Evolutionary conservation across 1,140 invertebrate species (phyloP).

Genomic region (Trichogramma pretiosum): DNA sequence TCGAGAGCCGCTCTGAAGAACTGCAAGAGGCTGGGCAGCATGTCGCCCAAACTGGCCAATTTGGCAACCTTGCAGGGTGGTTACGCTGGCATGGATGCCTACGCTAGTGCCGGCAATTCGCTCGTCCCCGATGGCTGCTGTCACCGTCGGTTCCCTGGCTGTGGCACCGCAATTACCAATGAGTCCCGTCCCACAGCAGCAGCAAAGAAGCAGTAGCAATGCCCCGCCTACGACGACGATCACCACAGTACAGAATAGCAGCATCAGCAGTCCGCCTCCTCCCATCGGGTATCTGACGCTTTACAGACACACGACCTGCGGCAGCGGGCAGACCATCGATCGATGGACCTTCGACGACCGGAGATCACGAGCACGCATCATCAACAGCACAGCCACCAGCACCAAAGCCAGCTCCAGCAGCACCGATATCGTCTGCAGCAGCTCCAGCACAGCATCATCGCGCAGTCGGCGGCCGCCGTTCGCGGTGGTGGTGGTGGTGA

Average conservation of each 20-base stretch:
- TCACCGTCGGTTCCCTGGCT: conserved; percentile 1
- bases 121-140: neutral
- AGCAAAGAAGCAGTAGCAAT: too few relatives aligned
- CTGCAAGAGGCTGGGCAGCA: conserved; percentile 40
- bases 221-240: conserved; percentile 39
- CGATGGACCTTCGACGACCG: conserved; percentile 26
- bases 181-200: too few relatives aligned
- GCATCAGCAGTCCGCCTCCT: conserved; percentile 28
- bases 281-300: conserved; percentile 43
- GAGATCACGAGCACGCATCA: conserved; percentile 38
- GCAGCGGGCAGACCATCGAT: too few relatives aligned
- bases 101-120: neutral
- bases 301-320: conserved; percentile 45
- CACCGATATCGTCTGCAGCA: too few relatives aligned
- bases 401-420: too few relatives aligned
- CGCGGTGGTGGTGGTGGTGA: too few relatives aligned
- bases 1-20: conserved; percentile 34
- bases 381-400: too few relatives aligned
- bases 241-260: neutral
- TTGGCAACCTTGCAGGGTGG: neutral
- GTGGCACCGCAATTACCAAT: neutral
- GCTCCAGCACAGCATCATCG: too few relatives aligned
- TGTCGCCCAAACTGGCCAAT: conserved; percentile 46
- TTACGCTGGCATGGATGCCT: neutral
- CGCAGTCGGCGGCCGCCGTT: too few relatives aligned